Conservation (phyloP, 2,797 vertebrate species). For the Acanthurus tractus region DNA sequence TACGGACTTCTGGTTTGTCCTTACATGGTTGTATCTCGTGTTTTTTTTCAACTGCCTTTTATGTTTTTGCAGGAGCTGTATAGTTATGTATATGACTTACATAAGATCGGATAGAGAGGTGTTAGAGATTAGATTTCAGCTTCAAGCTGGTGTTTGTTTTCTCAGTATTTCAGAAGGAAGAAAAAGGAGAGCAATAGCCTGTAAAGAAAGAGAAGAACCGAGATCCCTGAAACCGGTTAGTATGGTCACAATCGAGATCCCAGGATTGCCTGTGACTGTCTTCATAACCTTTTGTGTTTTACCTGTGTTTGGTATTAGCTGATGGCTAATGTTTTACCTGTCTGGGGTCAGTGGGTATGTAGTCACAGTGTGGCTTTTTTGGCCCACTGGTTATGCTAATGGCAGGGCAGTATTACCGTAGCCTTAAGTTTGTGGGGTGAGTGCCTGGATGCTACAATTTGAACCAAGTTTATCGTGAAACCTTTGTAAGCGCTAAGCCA, state of each 20-base stretch:
- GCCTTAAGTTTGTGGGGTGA: too few species aligned
- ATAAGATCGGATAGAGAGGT: slow-evolving; percentile 28
- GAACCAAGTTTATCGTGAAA: too few species aligned
- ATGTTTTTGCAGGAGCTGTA: slow-evolving; percentile 35
- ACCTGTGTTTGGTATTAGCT: too few species aligned
- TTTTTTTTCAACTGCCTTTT: slow-evolving; percentile 34
- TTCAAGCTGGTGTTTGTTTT: slow-evolving; percentile 45
- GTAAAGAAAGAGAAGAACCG: slow-evolving; percentile 12
- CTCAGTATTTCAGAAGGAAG: slow-evolving; percentile 42
- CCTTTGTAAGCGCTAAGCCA: too few species aligned
- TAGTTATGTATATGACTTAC: slow-evolving; percentile 38
- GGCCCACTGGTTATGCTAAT: too few species aligned
- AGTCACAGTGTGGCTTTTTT: too few species aligned
- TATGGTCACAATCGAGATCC: not conserved
- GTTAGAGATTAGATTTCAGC: slow-evolving; percentile 47
- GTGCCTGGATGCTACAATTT: too few species aligned
- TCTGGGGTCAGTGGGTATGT: too few species aligned
- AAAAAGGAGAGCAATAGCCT: slow-evolving; percentile 8
- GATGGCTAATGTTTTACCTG: too few species aligned
- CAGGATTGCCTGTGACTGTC: too few species aligned
- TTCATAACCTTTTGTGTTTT: too few species aligned
- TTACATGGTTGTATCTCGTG: slow-evolving; percentile 40
- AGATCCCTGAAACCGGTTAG: slow-evolving; percentile 16
- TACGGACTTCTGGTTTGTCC: slow-evolving; percentile 41
- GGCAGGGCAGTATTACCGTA: too few species aligned